These are phyloP conservation scores for Mylabris phalerata DNA, from an alignment of 1,140 invertebrate species.

Conservation along the genomic window DNA sequence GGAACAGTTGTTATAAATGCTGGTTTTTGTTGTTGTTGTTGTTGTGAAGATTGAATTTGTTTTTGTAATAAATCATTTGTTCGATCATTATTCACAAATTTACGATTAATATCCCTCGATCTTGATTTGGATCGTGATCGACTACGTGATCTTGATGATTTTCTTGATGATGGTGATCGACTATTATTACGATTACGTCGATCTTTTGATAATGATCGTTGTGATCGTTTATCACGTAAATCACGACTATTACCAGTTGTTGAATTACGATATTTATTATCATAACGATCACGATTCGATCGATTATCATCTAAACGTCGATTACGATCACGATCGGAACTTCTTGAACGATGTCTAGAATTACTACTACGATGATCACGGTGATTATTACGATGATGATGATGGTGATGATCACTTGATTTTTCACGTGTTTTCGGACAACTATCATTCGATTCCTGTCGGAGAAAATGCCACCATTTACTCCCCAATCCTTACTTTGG, in stretches of 20 bases:
- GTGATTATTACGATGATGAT: not conserved
- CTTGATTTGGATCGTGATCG: constrained; percentile 19
- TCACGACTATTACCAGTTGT: constrained; percentile 16
- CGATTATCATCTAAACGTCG: not conserved
- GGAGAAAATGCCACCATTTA: constrained; percentile 13
- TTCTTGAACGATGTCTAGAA: constrained; percentile 3
- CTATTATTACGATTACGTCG: constrained; percentile 27
- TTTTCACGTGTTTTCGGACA: not conserved
- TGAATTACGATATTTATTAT: constrained; percentile 9
- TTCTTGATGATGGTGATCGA: constrained; percentile 38
- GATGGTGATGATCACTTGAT: not conserved
- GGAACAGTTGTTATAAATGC: too few relatives aligned
- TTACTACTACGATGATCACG: constrained; percentile 2
- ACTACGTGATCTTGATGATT: not conserved
- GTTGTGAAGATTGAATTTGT: not conserved
- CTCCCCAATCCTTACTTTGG: constrained; percentile 13
- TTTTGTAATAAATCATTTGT: too few relatives aligned
- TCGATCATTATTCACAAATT: constrained; percentile 1
- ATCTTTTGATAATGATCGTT: constrained; percentile 15
- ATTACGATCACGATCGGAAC: not conserved
- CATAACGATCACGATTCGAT: constrained; percentile 5
- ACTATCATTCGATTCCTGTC: constrained; percentile 27
- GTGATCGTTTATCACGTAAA: constrained; percentile 7
- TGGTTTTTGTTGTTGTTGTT: constrained; percentile 15
- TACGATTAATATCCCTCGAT: constrained; percentile 15